Conservation (phyloP, 2,113 vertebrate species). For the Lynx canadensis region DNA sequence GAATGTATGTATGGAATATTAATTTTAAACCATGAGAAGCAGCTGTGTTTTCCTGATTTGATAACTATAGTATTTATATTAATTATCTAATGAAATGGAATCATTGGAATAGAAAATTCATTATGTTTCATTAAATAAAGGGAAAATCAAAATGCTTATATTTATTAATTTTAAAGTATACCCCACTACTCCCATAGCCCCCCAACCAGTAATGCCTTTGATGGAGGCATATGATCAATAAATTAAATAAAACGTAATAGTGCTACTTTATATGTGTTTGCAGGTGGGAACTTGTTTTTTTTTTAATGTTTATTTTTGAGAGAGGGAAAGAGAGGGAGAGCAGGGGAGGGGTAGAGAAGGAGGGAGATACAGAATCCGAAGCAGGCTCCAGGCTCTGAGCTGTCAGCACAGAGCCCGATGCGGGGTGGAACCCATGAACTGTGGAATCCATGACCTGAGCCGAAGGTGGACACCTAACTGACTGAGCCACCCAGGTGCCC, state of each 20-base stretch:
- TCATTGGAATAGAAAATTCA: conserved; percentile 83
- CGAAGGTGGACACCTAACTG: too few relatives aligned
- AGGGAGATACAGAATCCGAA: too few relatives aligned
- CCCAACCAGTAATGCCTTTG: conserved; percentile 1
- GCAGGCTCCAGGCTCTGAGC: too few relatives aligned
- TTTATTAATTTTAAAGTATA: conserved; percentile 78
- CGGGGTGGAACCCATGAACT: too few relatives aligned
- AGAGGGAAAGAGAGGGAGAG: too few relatives aligned
- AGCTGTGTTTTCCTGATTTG: conserved; percentile 80
- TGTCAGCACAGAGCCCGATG: too few relatives aligned
- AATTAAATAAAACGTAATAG: conserved; percentile 13
- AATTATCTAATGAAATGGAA: conserved; percentile 81
- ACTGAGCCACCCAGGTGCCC: too few relatives aligned
- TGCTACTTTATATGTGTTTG: neutral
- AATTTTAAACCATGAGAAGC: conserved; percentile 82
- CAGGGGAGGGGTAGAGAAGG: too few relatives aligned
- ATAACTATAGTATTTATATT: conserved; percentile 83
- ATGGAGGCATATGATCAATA: conserved; percentile 62
- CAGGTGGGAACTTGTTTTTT: neutral
- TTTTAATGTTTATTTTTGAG: too few relatives aligned
- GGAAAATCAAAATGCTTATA: conserved; percentile 77
- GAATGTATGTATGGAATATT: conserved; percentile 82
- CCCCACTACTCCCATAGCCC: accelerated
- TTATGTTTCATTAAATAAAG: conserved; percentile 78
- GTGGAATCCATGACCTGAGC: too few relatives aligned